Conservation (phyloP, 2,888 invertebrate species). For the Ferrisia virgata region DNA sequence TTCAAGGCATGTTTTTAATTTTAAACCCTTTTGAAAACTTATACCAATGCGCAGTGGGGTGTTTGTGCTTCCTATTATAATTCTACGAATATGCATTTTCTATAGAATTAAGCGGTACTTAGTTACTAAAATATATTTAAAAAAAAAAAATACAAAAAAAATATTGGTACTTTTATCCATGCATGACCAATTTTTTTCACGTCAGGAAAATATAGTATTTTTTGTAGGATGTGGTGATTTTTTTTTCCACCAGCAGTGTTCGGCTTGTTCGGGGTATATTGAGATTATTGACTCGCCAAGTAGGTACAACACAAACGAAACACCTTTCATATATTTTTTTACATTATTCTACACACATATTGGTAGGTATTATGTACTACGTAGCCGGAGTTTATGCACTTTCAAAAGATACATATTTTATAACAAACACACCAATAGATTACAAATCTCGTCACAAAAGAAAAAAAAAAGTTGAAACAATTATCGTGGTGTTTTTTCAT, state of each 20-base stretch:
- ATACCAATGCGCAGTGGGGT: conserved; percentile 34
- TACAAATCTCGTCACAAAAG: too few relatives aligned
- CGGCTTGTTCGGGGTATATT: neutral
- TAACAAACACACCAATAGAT: too few relatives aligned
- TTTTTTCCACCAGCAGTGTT: neutral
- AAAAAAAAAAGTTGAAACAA: too few relatives aligned
- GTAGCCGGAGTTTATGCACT: too few relatives aligned
- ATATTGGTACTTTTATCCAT: neutral
- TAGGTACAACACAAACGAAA: neutral
- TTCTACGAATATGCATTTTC: conserved; percentile 20
- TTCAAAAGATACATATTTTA: too few relatives aligned
- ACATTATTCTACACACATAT: neutral
- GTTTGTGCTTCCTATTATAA: neutral
- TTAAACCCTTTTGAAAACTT: conserved; percentile 29
- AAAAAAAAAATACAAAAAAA: neutral
- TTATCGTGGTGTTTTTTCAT: too few relatives aligned
- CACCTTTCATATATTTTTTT: neutral
- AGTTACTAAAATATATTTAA: conserved; percentile 2
- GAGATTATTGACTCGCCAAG: neutral
- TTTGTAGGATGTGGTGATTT: neutral
- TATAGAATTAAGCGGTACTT: conserved; percentile 24
- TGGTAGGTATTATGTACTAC: too few relatives aligned
- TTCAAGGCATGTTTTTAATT: conserved; percentile 24
- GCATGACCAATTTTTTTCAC: conserved; percentile 18
- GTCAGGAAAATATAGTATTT: neutral